Evolutionary conservation across 1,140 invertebrate species (phyloP), one percentile per base, ranked within the genome.

Genomic region (Pinna nobilis): DNA sequence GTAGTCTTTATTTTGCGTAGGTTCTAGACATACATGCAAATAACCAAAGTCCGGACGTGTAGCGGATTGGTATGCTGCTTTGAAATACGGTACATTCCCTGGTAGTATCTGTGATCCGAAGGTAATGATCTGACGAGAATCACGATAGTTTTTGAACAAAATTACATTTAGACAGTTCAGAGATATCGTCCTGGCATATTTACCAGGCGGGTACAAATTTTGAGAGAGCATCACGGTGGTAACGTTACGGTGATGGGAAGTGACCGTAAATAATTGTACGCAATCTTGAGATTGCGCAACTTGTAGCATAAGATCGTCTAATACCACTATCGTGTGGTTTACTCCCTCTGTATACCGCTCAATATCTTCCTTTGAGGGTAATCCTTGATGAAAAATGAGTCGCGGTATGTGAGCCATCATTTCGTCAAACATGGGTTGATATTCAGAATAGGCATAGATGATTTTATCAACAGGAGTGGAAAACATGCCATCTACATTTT

Each of bases 31-130:
- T 30, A 72, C 65, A 5, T 72, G 53, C 15, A 71, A 64, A 44
- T 71, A 64, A 23, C 49, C 35, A 64, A 37, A 61, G 37, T 49
- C 25, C 28, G 13, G 41, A 35, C 57, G 44, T 35, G 68, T 63
- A 20, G 68, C 68, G 32, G 44, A 39, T 47, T 70, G 28, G 30
- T 47, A 61, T 47, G 67, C 39, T 37, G 37, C 44, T 39, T 51
- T 51, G 25, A 65, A 72, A 59, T 57, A 72, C 25, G 30, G 32
- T 39, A 51, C 35, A 39, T 44, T 20, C 6, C 51, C 70, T 30
- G 60, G 61, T 57, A 72, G 28, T 32, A 65, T 65, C 57, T 72
- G 70, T 44, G 70, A 72, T 37, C 59, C 70, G 23, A 72, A 72
- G 28, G 35, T 64, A 20, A 47, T 49, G 32, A 65, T 28, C 30